Conservation (phyloP, 2,888 invertebrate species). For the Drosophila monieri region DNA sequence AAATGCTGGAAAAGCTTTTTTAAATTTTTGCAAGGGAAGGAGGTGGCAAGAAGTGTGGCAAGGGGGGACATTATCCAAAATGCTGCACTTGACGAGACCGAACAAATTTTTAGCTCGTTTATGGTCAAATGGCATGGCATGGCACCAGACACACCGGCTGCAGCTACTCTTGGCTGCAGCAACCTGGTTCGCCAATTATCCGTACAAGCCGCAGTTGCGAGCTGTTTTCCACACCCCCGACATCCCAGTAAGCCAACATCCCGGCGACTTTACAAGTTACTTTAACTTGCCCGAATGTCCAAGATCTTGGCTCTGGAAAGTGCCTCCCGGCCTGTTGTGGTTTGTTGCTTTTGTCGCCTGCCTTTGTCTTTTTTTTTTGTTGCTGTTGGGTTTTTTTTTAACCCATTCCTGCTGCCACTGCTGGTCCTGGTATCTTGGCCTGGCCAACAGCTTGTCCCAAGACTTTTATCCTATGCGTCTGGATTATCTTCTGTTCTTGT, state of each 20-base stretch:
- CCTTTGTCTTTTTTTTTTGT: constrained; percentile 31
- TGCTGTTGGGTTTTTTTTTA: constrained; percentile 17
- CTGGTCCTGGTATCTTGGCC: constrained; percentile 32
- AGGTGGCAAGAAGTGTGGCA: no score
- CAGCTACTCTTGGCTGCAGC: constrained; percentile 39
- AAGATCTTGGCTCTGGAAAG: constrained; percentile 52
- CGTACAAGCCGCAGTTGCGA: constrained; percentile 68
- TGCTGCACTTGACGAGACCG: constrained; percentile 70
- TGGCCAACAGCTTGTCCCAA: constrained; percentile 63
- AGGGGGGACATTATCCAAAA: constrained; percentile 36
- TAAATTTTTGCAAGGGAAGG: constrained; percentile 47
- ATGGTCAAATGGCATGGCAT: constrained; percentile 82
- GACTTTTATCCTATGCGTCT: constrained; percentile 75
- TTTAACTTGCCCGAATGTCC: constrained; percentile 64
- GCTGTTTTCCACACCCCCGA: constrained; percentile 53
- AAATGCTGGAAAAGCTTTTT: constrained; percentile 48
- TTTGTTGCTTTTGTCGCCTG: constrained; percentile 62
- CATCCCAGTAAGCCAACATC: constrained; percentile 25
- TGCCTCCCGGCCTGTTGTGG: constrained; percentile 57
- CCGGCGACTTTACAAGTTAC: constrained; percentile 74
- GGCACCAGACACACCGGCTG: constrained; percentile 76
- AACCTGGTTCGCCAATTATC: constrained; percentile 75
- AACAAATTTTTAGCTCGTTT: constrained; percentile 81
- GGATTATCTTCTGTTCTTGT: constrained; percentile 44
- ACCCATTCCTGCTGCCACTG: constrained; percentile 47